Evolutionary conservation across 2,888 invertebrate species (phyloP), one percentile per base, ranked within the genome.

Genomic region (Peribatodes rhomboidaria): DNA sequence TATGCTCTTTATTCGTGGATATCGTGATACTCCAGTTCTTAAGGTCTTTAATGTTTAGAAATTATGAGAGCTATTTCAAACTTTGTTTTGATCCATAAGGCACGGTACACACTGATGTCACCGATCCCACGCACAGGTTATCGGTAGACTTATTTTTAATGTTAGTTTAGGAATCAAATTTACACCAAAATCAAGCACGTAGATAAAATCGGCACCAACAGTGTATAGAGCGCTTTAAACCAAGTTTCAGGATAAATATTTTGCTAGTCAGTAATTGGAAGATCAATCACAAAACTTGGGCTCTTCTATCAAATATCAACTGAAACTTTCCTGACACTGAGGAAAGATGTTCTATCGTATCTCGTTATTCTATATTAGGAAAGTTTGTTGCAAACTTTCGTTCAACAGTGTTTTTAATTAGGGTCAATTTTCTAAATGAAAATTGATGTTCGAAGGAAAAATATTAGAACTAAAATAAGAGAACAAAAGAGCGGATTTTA

Each of bases 221-320:
- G 27, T 6, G 27, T 27, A 6, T 27, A 27, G 27, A 27, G 27
- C 27, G 27, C 27, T 27, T 27, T 2, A 27, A 2, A 27, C 6
- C 6, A 27, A 27, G 50, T 46, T 53, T 37, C 13, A 35, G 27
- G 11, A 18, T 46, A 46, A 46, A 52, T 42, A 35, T 50, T 59
- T 47, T 58, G 46, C 57, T 60, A 56, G 27, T 67, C 41, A 33
- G 39, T 35, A 61, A 49, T 33, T 57, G 41, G 37, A n/a, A 57
- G 56, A 68, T 67, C 61, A 62, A 68, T 67, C 67, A 68, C 20
- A 57, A 50, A 70, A 69, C 54, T 64, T 67, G 27, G 54, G 44
- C 67, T 56, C 52, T 59, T 20, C 65, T 55, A 59, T 65, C 56
- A 65, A 59, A 58, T 53, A 63, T 67, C 56, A 65, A 58, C 62